Evolutionary conservation across 2,888 invertebrate genomes (phyloP).

Genomic region (Eupeodes luniger): DNA sequence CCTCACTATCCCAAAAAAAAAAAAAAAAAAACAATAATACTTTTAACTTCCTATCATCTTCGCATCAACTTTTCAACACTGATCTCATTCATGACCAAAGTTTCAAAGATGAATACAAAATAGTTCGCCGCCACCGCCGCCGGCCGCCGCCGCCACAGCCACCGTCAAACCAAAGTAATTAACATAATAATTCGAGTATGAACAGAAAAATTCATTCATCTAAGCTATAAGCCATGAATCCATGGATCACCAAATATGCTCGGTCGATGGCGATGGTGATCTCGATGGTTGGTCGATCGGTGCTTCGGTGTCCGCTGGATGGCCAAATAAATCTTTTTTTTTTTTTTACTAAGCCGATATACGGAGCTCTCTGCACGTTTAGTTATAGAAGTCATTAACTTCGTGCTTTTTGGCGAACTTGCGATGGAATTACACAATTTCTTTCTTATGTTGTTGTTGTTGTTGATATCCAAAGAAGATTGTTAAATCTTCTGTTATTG

Average conservation of each 20-base stretch:
- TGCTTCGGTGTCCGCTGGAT: neutral
- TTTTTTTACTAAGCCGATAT: slow-evolving; percentile 25
- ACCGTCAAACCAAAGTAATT: slow-evolving; percentile 57
- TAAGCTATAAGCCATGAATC: slow-evolving; percentile 62
- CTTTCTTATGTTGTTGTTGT: slow-evolving; percentile 21
- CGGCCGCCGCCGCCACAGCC: neutral
- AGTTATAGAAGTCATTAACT: slow-evolving; percentile 65
- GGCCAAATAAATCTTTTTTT: slow-evolving; percentile 63
- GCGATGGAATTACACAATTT: slow-evolving; percentile 70
- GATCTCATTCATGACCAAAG: slow-evolving; percentile 23
- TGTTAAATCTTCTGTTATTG: slow-evolving; percentile 22
- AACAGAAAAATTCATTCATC: slow-evolving; percentile 52
- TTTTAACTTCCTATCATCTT: slow-evolving; percentile 59
- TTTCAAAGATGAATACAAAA: slow-evolving; percentile 29
- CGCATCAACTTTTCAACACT: slow-evolving; percentile 23
- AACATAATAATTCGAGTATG: slow-evolving; percentile 76
- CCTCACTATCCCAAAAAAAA: neutral
- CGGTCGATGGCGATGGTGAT: slow-evolving; percentile 26
- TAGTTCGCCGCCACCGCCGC: neutral
- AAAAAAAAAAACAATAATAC: slow-evolving; percentile 15
- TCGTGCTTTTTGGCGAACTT: slow-evolving; percentile 74
- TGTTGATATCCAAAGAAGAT: slow-evolving; percentile 37
- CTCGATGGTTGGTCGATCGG: slow-evolving; percentile 14
- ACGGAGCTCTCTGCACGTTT: slow-evolving; percentile 37
- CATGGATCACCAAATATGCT: slow-evolving; percentile 63